Conservation (phyloP, 2,888 invertebrate genomes). For the Ceriagrion tenellum region DNA sequence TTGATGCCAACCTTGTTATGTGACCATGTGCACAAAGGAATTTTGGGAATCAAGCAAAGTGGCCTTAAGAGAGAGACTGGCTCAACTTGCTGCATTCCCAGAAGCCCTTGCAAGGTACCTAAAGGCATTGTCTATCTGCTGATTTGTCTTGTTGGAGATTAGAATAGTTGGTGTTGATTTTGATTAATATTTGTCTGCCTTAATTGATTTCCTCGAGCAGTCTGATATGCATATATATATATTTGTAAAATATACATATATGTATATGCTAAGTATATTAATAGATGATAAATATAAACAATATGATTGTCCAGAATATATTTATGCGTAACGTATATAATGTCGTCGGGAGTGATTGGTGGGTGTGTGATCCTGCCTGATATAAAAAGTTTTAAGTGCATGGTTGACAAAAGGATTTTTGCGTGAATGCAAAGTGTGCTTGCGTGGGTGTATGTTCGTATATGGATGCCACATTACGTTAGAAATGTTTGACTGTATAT, state of each 20-base stretch:
- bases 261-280: constrained; percentile 45
- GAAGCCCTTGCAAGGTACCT: constrained; percentile 28
- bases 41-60: not conserved
- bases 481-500: constrained; percentile 15
- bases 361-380: constrained; percentile 56
- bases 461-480: constrained; percentile 23
- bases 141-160: constrained; percentile 52
- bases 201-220: constrained; percentile 56
- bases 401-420: not conserved
- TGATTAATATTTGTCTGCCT: constrained; percentile 65
- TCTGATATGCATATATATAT: constrained; percentile 47
- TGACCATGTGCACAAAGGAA: constrained; percentile 15
- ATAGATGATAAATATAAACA: constrained; percentile 56
- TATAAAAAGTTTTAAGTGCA: constrained; percentile 2
- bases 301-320: constrained; percentile 57
- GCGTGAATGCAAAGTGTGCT: not conserved
- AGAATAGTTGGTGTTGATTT: constrained; percentile 62
- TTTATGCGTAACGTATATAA: constrained; percentile 42
- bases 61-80: constrained; percentile 50
- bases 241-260: constrained; percentile 42
- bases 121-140: constrained; percentile 54
- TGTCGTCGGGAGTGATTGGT: constrained; percentile 42
- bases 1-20: constrained; percentile 32
- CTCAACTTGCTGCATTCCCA: not conserved
- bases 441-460: not conserved